phyloP scores from a whole-genome alignment of 1,140 invertebrate species.

The Galendromus occidentalis region DNA sequence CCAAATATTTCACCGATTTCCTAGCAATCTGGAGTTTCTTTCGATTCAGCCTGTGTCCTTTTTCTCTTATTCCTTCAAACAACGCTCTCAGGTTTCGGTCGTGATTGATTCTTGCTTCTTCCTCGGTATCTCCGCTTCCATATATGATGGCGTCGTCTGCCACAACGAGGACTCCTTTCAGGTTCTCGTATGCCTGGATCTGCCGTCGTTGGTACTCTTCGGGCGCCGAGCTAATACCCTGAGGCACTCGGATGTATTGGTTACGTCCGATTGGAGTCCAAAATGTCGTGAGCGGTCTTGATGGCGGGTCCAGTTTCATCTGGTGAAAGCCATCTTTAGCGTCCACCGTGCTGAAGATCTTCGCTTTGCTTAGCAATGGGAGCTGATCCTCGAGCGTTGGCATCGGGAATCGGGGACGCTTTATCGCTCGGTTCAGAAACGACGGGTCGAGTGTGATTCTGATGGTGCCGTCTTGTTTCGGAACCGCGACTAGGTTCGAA shows the following conservation, averaged over 20 bases:
- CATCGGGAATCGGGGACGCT: background rate
- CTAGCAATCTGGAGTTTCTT: background rate
- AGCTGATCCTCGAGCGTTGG: background rate
- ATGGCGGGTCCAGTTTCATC: slow-evolving; percentile 25
- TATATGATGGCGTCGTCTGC: no score
- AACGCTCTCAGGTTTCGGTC: no score
- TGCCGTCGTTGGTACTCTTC: slow-evolving; percentile 1
- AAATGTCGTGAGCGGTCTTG: slow-evolving; percentile 21
- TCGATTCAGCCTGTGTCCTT: slow-evolving; percentile 11
- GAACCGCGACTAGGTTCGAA: no score
- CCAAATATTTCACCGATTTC: background rate
- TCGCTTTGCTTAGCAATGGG: slow-evolving; percentile 16
- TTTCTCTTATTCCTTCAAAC: no score
- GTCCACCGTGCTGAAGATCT: slow-evolving; percentile 30
- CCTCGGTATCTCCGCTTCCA: no score
- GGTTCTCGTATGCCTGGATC: background rate
- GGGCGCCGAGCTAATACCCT: slow-evolving; percentile 23
- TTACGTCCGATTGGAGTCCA: slow-evolving; percentile 25
- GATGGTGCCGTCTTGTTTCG: background rate
- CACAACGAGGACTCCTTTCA: no score
- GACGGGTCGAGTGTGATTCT: background rate
- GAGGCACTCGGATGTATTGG: slow-evolving; percentile 24
- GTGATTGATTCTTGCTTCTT: no score
- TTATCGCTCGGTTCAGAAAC: background rate
- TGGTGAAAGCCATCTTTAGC: slow-evolving; percentile 30